Evolutionary conservation across 2,888 invertebrate genomes (phyloP).

Genomic region (Crossocerus cetratus): DNA sequence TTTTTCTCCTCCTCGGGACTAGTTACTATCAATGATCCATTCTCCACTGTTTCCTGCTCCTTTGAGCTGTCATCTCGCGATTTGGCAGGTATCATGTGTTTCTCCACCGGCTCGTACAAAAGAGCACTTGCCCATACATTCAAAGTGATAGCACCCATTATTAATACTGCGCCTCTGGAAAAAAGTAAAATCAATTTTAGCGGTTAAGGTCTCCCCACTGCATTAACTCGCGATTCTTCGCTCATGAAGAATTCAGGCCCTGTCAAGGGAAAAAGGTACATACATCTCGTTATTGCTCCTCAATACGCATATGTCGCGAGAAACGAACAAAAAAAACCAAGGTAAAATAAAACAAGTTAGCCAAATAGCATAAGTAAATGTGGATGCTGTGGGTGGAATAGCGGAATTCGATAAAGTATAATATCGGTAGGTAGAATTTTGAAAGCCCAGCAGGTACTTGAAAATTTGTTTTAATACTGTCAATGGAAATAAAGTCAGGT

Average conservation of each 20-base stretch:
- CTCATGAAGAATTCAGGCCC: too few species aligned
- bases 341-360: too few species aligned
- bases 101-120: constrained; percentile 90
- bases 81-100: constrained; percentile 82
- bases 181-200: constrained; percentile 53
- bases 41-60: constrained; percentile 70
- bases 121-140: constrained; percentile 91
- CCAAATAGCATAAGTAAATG: too few species aligned
- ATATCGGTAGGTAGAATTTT: constrained; percentile 3
- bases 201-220: constrained; percentile 13
- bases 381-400: not conserved
- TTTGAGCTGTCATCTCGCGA: constrained; percentile 72
- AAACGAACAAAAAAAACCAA: too few species aligned
- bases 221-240: not conserved
- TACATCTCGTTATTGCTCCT: too few species aligned
- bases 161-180: constrained; percentile 86
- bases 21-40: constrained; percentile 64
- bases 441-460: constrained; percentile 2
- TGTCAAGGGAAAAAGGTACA: too few species aligned
- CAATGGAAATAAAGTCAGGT: not conserved
- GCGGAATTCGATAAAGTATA: not conserved
- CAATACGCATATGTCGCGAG: too few species aligned
- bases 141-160: constrained; percentile 89
- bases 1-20: constrained; percentile 68
- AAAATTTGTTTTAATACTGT: constrained; percentile 2